Base-by-base conservation (phyloP, 2,888 invertebrate genomes). In the Ophion costatus region DNA sequence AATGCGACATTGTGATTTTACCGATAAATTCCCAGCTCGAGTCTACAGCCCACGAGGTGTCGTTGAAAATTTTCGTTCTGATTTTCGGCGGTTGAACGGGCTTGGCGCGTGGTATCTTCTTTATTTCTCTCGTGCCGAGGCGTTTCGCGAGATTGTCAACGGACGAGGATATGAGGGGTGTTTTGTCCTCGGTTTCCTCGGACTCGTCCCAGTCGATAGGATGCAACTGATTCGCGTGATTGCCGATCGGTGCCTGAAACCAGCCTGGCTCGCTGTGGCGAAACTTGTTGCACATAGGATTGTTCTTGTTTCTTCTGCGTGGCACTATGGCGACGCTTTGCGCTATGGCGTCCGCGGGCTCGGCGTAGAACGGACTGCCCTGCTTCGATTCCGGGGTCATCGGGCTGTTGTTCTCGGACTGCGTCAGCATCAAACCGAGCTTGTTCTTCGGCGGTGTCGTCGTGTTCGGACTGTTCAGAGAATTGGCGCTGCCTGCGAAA, bases 11-110 rank as follows among this genome's bases (percentile, higher is more conserved):
- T 11, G 42, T 17, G 51, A 59, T 17, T 95, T 95, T 95, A 95
- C 97, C 96, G 94, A 97, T 97, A 93, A 98, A 98, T 94, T 98
- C 97, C 98, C 98, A 98, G 94, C 98, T 97, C 90, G 97, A 97
- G 94, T 98, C 98, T 84, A 98, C 96, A 87, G 97, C 96, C 98
- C 98, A 98, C 84, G 96, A 96, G 20, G 94, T 93, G 67, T 94
- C 94, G 77, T 93, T 94, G 84, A 93, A 92, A 29, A 92, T 92
- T 80, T 93, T 94, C 29, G 93, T 91, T 73, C 91, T 92, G 88
- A 96, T 95, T 88, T 95, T 95, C 0, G 97, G 97, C 1, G 97
- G 96, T 90, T 96, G 95, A 17, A 97, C 96, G 0, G 97, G 96
- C 89, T 96, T 96, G 85, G 96, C 95, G 87, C 96, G 95, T 0